phyloP scores from a whole-genome alignment of 2,113 vertebrate species.

The Saguinus imperator region DNA sequence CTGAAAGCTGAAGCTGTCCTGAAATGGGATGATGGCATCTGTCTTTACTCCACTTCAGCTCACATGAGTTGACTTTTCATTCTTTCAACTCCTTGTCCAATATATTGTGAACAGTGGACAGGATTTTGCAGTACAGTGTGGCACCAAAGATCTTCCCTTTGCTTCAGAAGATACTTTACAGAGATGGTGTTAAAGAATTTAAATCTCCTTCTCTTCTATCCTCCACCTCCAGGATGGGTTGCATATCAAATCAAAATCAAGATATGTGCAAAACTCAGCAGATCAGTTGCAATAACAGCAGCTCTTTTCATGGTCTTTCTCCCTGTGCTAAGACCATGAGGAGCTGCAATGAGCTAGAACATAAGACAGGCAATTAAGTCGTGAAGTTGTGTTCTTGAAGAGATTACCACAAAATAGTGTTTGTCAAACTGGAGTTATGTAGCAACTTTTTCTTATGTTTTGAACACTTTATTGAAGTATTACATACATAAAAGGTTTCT shows the following conservation, averaged over 20 bases:
- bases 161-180: not conserved
- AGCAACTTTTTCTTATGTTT: not conserved
- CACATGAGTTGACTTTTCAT: not conserved
- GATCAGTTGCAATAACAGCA: not conserved
- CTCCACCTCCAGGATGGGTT: not conserved
- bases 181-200: not conserved
- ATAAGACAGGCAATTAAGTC: not conserved
- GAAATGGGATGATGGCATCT: not conserved
- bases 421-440: not conserved
- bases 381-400: not conserved
- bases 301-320: not conserved
- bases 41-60: not conserved
- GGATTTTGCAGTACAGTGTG: not conserved
- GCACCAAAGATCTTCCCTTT: not conserved
- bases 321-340: not conserved
- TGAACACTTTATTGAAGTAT: not conserved
- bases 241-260: not conserved
- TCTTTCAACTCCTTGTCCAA: not conserved
- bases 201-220: not conserved
- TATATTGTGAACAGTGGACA: not conserved
- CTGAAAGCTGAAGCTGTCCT: not conserved
- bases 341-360: not conserved
- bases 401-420: not conserved
- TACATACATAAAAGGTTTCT: not conserved
- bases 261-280: not conserved